Evolutionary conservation across 1,140 invertebrate genomes (phyloP).

Genomic region (Drosophila lowei): DNA sequence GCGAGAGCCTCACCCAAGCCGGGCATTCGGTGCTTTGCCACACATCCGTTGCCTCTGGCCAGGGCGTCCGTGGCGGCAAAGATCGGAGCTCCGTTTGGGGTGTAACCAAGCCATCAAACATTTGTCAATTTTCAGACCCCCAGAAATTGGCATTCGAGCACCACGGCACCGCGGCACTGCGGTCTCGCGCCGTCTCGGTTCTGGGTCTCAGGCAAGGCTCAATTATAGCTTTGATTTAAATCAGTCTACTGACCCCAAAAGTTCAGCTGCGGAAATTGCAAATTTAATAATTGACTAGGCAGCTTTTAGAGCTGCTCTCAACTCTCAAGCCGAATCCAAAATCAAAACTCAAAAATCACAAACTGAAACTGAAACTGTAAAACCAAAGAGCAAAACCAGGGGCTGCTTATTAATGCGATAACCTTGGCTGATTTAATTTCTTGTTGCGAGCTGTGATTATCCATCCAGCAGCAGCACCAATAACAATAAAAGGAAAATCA

Average conservation of each 20-base stretch:
- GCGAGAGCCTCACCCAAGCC: conserved; percentile 56
- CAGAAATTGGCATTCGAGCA: conserved; percentile 45
- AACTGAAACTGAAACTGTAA: conserved; percentile 29
- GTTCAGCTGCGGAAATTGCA: conserved; percentile 83
- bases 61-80: no score
- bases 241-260: conserved; percentile 82
- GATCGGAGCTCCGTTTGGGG: no score
- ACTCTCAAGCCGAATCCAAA: no score
- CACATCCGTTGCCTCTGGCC: conserved; percentile 51
- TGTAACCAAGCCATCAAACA: conserved; percentile 30
- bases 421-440: conserved; percentile 81
- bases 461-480: conserved; percentile 34
- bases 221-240: conserved; percentile 83
- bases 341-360: conserved; percentile 1
- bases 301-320: background rate
- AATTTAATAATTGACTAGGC: conserved; percentile 82
- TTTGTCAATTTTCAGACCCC: conserved; percentile 66
- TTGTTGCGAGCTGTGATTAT: conserved; percentile 72
- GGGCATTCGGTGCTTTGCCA: conserved; percentile 27
- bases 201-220: conserved; percentile 57
- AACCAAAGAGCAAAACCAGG: conserved; percentile 55
- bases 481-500: conserved; percentile 62
- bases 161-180: conserved; percentile 1
- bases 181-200: conserved; percentile 10
- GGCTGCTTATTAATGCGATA: conserved; percentile 82